Evolutionary conservation across 2,797 vertebrate genomes (phyloP), one percentile per base, ranked within the genome.

Genomic region (Agapornis canus): DNA sequence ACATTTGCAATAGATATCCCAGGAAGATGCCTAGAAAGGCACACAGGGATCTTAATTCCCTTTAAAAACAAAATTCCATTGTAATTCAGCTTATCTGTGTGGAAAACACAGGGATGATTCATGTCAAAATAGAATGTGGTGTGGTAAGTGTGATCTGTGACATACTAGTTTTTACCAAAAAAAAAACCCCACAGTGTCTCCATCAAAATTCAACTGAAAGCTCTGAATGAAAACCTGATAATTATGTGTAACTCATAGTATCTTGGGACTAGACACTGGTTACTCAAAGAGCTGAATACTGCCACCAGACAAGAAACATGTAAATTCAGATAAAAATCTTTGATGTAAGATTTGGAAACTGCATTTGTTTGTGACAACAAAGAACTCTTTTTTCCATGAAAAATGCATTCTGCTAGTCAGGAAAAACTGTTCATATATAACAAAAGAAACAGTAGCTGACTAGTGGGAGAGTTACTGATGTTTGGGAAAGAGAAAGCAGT

Each of bases 11-110:
- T 27, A 84, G 68, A 92, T 90, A 69, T 71, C 45, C 66, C 63
- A 94, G 66, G 20, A 96, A 83, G 77, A 92, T 3, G 6, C 92
- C 92, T 95, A 90, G 60, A 91, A 78, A 86, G 43, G 45, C 42
- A 61, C 35, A 75, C 2, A 81, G 63, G 57, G 65, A 86, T 90
- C 32, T 71, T 68, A 71, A 86, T 81, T 83, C 42, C 57, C 73
- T 65, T 78, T 69, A 86, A 79, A 94, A 92, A 21, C 23, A 89
- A 47, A 79, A 89, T 86, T 76, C 35, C 43, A 32, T 61, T 3
- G 3, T 54, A 83, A 92, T 93, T 86, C 81, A 92, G 13, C 19
- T 71, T 94, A 92, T 92, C 73, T 82, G n/a, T 43, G 42, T 35
- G 35, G 35, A 35, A 35, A 35, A 35, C 35, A 35, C 35, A 35